Evolutionary conservation across 1,140 invertebrate species (phyloP).

Genomic region (Acromyrmex charruanus): DNA sequence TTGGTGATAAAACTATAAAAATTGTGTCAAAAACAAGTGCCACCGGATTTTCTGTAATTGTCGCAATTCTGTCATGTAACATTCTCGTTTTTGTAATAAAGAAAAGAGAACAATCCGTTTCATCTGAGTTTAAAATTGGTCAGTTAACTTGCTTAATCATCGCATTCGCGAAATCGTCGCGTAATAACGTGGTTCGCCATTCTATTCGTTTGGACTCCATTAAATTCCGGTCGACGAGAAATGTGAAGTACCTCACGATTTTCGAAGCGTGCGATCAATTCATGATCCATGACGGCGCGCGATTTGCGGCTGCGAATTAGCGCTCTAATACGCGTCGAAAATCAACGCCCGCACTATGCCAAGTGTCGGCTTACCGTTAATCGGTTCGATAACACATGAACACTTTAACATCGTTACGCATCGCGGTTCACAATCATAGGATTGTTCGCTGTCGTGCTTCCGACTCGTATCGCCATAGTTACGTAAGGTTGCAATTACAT

Average conservation of each 20-base stretch:
- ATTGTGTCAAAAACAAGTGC: neutral
- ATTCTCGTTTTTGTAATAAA: constrained; percentile 1
- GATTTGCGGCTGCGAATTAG: constrained; percentile 43
- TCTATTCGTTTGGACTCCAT: constrained; percentile 1
- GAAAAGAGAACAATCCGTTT: neutral
- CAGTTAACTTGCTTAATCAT: constrained; percentile 6
- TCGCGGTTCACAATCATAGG: constrained; percentile 22
- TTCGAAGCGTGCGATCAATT: constrained; percentile 35
- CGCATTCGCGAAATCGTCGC: constrained; percentile 5
- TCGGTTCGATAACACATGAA: constrained; percentile 29
- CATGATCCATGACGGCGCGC: constrained; percentile 20
- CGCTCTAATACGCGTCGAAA: constrained; percentile 29
- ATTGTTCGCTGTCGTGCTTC: constrained; percentile 25
- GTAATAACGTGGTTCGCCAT: constrained; percentile 21
- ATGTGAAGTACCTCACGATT: constrained; percentile 25
- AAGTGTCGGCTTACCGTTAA: constrained; percentile 42
- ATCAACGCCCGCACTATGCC: constrained; percentile 38
- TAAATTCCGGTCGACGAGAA: neutral
- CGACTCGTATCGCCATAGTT: constrained; percentile 26
- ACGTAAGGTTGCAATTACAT: neutral
- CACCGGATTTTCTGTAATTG: neutral
- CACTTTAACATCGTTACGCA: constrained; percentile 53
- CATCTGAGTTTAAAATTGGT: constrained; percentile 12
- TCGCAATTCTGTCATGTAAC: constrained; percentile 7
- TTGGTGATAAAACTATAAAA: constrained; percentile 10